Conservation (phyloP, 2,797 vertebrate genomes). For the Pangasius krempfi region DNA sequence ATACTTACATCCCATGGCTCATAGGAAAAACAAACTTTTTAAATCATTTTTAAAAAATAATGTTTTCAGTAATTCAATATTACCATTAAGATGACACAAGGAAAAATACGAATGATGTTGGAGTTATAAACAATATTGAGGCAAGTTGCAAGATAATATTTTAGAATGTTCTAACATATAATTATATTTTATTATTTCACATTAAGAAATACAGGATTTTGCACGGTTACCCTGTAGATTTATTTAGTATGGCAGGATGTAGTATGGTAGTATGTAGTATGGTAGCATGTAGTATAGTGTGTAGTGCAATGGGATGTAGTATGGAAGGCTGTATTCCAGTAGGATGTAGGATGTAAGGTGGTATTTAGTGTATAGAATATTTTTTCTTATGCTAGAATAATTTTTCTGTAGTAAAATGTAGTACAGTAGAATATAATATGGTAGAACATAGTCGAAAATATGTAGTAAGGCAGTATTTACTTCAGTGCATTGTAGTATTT, state of each 20-base stretch:
- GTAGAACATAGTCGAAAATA: not conserved
- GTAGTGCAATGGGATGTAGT: not conserved
- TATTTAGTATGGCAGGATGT: not conserved
- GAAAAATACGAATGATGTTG: no score
- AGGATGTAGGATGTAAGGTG: not conserved
- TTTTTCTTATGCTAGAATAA: not conserved
- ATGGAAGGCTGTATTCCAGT: not conserved
- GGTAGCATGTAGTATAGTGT: not conserved
- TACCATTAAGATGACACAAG: not conserved
- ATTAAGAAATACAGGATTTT: not conserved
- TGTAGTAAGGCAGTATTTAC: not conserved
- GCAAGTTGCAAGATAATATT: not conserved
- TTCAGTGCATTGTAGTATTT: not conserved
- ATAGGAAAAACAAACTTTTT: no score
- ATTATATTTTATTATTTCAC: not conserved
- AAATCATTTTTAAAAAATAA: no score
- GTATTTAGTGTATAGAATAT: no score
- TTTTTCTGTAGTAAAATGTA: not conserved
- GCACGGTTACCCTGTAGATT: not conserved
- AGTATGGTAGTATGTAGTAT: not conserved
- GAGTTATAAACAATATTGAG: no score
- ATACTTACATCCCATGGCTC: not conserved
- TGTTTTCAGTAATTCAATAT: not conserved
- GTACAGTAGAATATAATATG: not conserved
- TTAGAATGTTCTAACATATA: not conserved